These are phyloP conservation scores for Loxodonta africana DNA, from an alignment of 2,113 vertebrate genomes.

Conservation along the genomic window DNA sequence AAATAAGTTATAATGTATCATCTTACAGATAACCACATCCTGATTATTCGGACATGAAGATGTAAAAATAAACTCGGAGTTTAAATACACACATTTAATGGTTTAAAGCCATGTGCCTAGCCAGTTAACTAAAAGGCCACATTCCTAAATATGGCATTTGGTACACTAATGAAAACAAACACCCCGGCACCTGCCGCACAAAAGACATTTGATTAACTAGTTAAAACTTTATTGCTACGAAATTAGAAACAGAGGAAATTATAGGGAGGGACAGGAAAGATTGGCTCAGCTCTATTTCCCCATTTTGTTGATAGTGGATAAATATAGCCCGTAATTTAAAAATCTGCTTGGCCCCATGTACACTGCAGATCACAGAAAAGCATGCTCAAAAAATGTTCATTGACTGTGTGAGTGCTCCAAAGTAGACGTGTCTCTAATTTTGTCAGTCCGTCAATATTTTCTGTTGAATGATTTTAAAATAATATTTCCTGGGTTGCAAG, in stretches of 20 bases:
- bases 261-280: slow-evolving; percentile 74
- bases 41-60: slow-evolving; percentile 87
- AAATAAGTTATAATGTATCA: slow-evolving; percentile 83
- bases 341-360: background rate
- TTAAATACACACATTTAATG: slow-evolving; percentile 88
- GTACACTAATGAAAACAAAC: slow-evolving; percentile 89
- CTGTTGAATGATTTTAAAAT: background rate
- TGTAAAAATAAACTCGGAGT: slow-evolving; percentile 89
- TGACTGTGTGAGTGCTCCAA: background rate
- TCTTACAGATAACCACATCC: slow-evolving; percentile 90
- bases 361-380: slow-evolving; percentile 47
- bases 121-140: slow-evolving; percentile 86
- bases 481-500: background rate
- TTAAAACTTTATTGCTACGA: slow-evolving; percentile 82
- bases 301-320: slow-evolving; percentile 82
- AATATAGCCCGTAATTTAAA: slow-evolving; percentile 76
- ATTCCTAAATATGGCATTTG: slow-evolving; percentile 87
- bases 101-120: slow-evolving; percentile 83
- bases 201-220: slow-evolving; percentile 88
- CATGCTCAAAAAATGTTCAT: slow-evolving; percentile 16
- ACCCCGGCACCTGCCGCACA: slow-evolving; percentile 86
- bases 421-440: background rate
- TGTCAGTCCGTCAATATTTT: slow-evolving; percentile 1
- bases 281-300: slow-evolving; percentile 57
- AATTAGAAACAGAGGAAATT: slow-evolving; percentile 84